Evolutionary conservation across 1,140 invertebrate genomes (phyloP).

Genomic region (Drosophila sulfurigaster): DNA sequence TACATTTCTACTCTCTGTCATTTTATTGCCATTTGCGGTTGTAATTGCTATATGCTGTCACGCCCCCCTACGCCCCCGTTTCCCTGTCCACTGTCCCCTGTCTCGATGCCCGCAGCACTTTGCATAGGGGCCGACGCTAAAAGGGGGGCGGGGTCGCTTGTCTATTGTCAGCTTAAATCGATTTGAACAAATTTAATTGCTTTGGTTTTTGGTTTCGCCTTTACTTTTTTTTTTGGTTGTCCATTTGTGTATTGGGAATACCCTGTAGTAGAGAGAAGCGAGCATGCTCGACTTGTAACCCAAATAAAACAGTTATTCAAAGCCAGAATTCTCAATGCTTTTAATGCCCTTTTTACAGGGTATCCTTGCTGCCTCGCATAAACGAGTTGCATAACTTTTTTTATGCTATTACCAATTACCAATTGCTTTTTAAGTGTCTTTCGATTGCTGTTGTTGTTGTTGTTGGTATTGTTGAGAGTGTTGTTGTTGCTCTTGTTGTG

Average conservation of each 20-base stretch:
- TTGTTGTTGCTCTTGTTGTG: constrained; percentile 34
- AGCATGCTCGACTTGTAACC: not conserved
- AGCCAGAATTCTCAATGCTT: no score
- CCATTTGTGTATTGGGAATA: constrained; percentile 19
- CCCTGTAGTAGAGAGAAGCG: not conserved
- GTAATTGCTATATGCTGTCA: constrained; percentile 69
- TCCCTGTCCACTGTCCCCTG: not conserved
- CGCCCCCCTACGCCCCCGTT: constrained; percentile 36
- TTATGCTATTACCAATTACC: constrained; percentile 57
- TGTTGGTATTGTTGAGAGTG: constrained; percentile 26
- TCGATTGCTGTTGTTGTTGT: constrained; percentile 37
- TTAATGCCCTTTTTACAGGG: not conserved
- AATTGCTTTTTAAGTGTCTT: constrained; percentile 76
- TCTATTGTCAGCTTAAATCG: constrained; percentile 78
- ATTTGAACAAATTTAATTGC: constrained; percentile 80
- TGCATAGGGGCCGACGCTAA: constrained; percentile 32
- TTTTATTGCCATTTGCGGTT: constrained; percentile 80
- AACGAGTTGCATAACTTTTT: constrained; percentile 4
- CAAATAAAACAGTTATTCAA: no score
- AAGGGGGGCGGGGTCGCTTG: constrained; percentile 13
- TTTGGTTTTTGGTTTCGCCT: constrained; percentile 55
- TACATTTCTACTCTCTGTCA: constrained; percentile 67
- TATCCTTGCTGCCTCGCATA: not conserved
- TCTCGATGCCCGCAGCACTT: constrained; percentile 2
- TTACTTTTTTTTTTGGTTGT: not conserved